Conservation (phyloP, 2,888 invertebrate genomes). For the Aplocera efformata region DNA sequence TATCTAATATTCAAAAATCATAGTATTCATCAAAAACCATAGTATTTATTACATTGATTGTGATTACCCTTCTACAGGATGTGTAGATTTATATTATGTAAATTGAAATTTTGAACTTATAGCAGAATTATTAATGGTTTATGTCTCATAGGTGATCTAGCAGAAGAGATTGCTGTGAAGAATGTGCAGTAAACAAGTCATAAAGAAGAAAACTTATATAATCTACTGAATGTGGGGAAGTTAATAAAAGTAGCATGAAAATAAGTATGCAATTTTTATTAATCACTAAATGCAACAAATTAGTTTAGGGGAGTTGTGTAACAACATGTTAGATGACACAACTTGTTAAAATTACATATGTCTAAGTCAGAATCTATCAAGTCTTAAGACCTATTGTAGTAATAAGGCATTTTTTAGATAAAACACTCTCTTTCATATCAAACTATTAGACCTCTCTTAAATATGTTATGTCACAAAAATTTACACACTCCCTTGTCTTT, state of each 20-base stretch:
- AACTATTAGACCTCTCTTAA: slow-evolving; percentile 75
- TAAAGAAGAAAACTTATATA: background rate
- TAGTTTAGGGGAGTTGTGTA: slow-evolving; percentile 66
- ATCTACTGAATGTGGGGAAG: background rate
- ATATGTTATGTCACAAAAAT: slow-evolving; percentile 60
- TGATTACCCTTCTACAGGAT: no score
- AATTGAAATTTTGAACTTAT: no score
- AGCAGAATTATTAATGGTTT: background rate
- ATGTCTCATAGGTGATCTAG: slow-evolving; percentile 36
- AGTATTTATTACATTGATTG: no score
- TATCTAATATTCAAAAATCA: no score
- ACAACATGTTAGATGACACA: slow-evolving; percentile 65
- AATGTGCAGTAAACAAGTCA: slow-evolving; percentile 20
- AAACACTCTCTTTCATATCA: slow-evolving; percentile 76
- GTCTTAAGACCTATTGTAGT: slow-evolving; percentile 76
- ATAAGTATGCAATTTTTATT: slow-evolving; percentile 80
- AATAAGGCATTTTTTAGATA: slow-evolving; percentile 78
- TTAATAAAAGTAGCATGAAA: slow-evolving; percentile 51
- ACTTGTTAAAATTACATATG: slow-evolving; percentile 56
- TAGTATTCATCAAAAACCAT: no score
- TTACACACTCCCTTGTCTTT: slow-evolving; percentile 62
- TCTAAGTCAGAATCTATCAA: slow-evolving; percentile 77
- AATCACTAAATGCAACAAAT: slow-evolving; percentile 80
- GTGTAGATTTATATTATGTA: no score
- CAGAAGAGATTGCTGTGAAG: slow-evolving; percentile 31